phyloP scores from a whole-genome alignment of 2,888 invertebrate genomes.

The Ctena decussata region DNA sequence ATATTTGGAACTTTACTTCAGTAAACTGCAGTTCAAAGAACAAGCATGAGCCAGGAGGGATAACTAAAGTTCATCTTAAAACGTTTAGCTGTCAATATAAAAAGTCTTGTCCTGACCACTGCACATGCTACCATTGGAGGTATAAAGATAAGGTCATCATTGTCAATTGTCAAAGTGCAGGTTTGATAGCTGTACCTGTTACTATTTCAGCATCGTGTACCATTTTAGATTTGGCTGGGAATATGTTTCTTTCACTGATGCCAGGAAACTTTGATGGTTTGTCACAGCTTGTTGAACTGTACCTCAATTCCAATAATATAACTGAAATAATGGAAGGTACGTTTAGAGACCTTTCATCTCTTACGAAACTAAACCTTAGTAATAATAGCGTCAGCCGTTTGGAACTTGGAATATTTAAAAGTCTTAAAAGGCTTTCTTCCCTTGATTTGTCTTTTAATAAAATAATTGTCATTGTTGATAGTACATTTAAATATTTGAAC shows the following conservation, averaged over 20 bases:
- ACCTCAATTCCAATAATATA: constrained; percentile 20
- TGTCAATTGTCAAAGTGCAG: background rate
- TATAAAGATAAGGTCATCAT: no score
- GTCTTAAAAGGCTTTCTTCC: constrained; percentile 52
- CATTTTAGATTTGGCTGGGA: background rate
- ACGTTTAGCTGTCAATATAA: no score
- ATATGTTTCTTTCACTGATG: background rate
- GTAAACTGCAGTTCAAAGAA: no score
- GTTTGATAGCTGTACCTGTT: background rate
- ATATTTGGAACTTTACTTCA: background rate
- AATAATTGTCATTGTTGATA: constrained; percentile 53
- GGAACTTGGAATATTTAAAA: constrained; percentile 61
- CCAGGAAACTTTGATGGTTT: background rate
- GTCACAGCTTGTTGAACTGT: no score
- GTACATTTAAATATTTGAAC: no score
- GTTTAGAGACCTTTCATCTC: constrained; percentile 24
- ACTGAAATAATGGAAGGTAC: constrained; percentile 13
- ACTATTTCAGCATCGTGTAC: background rate
- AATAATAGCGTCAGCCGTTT: constrained; percentile 49
- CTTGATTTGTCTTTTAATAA: constrained; percentile 66
- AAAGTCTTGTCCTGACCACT: no score
- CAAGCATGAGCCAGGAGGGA: no score
- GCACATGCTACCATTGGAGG: no score
- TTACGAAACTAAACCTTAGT: constrained; percentile 31
- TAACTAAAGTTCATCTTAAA: no score